A percentile compares a stretch with the other conserved stretches of the same genome.
Conservation (phyloP, 2,797 vertebrate genomes). For the Lepus oiostolus region DNA sequence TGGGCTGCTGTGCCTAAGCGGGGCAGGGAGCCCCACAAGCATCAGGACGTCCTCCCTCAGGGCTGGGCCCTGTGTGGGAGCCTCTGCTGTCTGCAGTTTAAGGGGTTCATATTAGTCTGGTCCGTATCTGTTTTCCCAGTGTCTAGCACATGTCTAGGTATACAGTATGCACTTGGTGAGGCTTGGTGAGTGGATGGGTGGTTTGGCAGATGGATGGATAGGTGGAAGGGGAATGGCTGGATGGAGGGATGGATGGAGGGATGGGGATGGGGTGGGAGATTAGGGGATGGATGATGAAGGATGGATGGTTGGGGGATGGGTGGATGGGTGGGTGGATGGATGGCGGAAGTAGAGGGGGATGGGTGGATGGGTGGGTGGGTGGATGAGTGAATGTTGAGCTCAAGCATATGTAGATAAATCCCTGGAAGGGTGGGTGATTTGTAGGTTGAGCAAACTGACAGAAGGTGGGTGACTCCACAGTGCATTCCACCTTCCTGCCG, state of each 20-base stretch:
- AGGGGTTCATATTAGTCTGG: background rate
- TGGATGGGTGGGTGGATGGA: background rate
- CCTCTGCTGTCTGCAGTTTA: background rate
- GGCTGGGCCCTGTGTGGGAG: background rate
- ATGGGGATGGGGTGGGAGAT: background rate
- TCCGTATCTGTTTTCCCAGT: background rate
- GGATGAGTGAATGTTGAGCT: background rate
- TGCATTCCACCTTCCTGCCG: background rate
- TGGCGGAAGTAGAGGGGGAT: too few species aligned
- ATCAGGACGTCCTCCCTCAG: background rate
- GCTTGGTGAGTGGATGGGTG: background rate
- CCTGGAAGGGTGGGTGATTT: background rate
- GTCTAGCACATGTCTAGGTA: background rate
- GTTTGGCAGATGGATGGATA: background rate
- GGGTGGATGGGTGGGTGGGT: background rate
- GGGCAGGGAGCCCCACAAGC: background rate
- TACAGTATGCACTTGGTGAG: background rate
- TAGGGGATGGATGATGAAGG: background rate
- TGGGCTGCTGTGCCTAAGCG: background rate
- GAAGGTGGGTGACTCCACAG: background rate
- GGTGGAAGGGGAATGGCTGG: background rate
- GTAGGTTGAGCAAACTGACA: constrained; percentile 5
- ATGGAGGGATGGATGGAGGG: background rate
- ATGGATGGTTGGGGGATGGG: background rate
- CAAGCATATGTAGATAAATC: background rate